Percentiles rank a stretch among this genome's conserved stretches.
Evolutionary conservation across 2,888 invertebrate genomes (phyloP).

Genomic region (Macrosoma leucophasiata): DNA sequence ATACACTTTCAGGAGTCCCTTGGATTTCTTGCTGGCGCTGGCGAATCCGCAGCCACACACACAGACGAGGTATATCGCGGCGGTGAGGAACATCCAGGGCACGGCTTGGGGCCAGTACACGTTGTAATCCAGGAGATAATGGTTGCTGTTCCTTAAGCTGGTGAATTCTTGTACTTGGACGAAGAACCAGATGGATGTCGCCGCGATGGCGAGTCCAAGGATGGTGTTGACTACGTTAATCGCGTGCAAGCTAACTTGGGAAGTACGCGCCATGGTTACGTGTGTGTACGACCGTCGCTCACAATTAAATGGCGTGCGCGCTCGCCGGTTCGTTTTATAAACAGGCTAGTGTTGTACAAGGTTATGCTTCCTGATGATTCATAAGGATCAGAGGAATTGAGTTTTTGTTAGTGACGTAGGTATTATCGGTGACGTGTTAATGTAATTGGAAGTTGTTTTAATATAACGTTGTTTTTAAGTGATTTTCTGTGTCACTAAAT

Average conservation of each 20-base stretch:
- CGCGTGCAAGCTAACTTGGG: constrained; percentile 34
- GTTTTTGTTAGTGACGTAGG: constrained; percentile 9
- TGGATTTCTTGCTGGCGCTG: constrained; percentile 45
- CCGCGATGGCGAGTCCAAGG: constrained; percentile 43
- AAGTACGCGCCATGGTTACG: constrained; percentile 26
- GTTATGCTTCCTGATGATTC: constrained; percentile 28
- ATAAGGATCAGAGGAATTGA: constrained; percentile 22
- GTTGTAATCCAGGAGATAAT: constrained; percentile 59
- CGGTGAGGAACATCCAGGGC: constrained; percentile 60
- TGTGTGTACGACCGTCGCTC: constrained; percentile 23
- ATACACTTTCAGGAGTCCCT: constrained; percentile 41
- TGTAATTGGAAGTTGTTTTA: too few species aligned
- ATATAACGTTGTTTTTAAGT: too few species aligned
- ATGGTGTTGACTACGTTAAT: constrained; percentile 46
- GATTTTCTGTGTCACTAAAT: too few species aligned
- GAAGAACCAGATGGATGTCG: constrained; percentile 55
- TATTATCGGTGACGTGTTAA: too few species aligned
- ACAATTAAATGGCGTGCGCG: constrained; percentile 48
- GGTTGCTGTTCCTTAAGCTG: constrained; percentile 50
- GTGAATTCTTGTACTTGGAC: constrained; percentile 49
- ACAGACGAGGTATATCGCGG: constrained; percentile 45
- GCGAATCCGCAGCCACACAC: constrained; percentile 51
- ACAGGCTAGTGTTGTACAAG: constrained; percentile 24
- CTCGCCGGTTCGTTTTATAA: constrained; percentile 35
- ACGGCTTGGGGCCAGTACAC: constrained; percentile 66